phyloP scores from a whole-genome alignment of 2,797 vertebrate species.

The Vultur gryphus region DNA sequence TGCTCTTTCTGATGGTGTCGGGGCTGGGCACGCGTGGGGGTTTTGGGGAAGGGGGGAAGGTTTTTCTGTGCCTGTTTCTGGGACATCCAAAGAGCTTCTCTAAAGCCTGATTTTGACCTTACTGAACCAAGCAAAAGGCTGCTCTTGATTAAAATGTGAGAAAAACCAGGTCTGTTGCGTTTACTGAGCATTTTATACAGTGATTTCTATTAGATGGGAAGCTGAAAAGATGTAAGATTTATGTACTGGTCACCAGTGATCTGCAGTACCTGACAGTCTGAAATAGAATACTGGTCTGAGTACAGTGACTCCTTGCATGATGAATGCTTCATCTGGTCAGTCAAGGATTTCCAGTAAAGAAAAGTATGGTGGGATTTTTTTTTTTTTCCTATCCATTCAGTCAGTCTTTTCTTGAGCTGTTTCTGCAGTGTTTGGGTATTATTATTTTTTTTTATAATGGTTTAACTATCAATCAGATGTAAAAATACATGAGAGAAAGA shows the following conservation, averaged over 20 bases:
- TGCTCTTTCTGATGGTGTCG: background rate
- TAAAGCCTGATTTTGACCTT: background rate
- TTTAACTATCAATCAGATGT: background rate
- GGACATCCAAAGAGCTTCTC: background rate
- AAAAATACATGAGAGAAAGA: background rate
- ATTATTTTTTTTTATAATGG: background rate
- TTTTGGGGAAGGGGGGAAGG: background rate
- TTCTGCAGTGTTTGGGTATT: background rate
- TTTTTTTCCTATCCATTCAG: background rate
- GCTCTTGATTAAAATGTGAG: background rate
- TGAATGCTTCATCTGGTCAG: background rate
- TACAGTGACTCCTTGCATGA: background rate
- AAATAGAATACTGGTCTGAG: background rate
- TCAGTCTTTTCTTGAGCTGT: background rate
- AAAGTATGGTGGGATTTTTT: background rate
- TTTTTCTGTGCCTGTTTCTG: constrained; percentile 1
- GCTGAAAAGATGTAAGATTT: background rate
- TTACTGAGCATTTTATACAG: background rate
- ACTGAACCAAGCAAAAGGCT: background rate
- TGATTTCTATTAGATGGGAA: background rate
- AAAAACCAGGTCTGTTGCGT: background rate
- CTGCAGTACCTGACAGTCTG: background rate
- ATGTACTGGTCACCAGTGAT: background rate
- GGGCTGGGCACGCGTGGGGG: background rate
- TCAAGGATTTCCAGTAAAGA: background rate